Conservation (phyloP, 2,888 invertebrate species). For the Machimus atricapillus region DNA sequence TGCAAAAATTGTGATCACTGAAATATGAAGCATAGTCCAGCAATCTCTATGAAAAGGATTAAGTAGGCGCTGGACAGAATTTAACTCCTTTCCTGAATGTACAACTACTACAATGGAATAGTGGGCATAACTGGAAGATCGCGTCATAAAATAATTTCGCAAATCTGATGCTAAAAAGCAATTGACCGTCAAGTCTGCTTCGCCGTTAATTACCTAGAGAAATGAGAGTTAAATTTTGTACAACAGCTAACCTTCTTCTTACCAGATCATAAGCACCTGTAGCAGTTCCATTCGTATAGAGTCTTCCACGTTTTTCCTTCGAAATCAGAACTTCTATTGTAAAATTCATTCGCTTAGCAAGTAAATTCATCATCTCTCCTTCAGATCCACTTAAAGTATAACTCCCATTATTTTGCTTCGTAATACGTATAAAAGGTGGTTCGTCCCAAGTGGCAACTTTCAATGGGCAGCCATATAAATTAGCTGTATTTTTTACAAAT, state of each 20-base stretch:
- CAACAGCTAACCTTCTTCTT: neutral
- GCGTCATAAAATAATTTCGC: neutral
- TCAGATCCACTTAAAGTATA: neutral
- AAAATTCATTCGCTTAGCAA: neutral
- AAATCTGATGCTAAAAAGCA: neutral
- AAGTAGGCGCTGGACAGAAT: neutral
- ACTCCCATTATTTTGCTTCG: neutral
- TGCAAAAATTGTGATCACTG: neutral
- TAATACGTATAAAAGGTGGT: neutral
- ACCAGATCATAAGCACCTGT: neutral
- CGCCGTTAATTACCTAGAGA: neutral
- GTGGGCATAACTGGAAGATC: neutral
- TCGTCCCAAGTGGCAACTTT: neutral
- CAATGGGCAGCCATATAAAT: neutral
- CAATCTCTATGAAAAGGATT: neutral
- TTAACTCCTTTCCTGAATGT: neutral
- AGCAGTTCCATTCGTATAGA: neutral
- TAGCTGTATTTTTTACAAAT: neutral
- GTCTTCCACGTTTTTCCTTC: neutral
- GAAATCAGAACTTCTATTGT: neutral
- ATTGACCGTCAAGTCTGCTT: neutral
- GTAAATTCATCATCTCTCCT: neutral
- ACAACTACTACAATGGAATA: neutral
- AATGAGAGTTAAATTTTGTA: neutral
- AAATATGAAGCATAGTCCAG: neutral